Base-by-base conservation (phyloP, 2,113 vertebrate genomes). In the Daphoenositta chrysoptera region DNA sequence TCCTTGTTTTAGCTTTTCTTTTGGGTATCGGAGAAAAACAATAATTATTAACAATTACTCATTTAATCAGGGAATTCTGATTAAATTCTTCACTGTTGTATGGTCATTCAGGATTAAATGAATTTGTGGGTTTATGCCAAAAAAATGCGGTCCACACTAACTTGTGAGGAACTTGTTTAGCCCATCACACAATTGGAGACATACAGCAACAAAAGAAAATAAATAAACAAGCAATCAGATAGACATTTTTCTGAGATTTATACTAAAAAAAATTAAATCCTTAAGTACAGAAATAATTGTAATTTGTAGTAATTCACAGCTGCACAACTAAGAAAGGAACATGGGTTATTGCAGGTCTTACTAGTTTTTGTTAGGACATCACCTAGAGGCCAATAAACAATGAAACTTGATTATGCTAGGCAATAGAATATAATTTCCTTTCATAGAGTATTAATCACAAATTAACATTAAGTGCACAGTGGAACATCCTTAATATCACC, bases 401-500 rank as follows among this genome's bases (percentile, higher is more conserved):
- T 45, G 26, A 54, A 90, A 70, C 31, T 72, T 54, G 10, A 47
- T 83, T 68, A 80, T 37, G 10, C 3, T 51, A n/a, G 11, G 27
- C 40, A 79, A 54, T 2, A 33, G 22, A 79, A 78, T 26, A 75
- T 66, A 50, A 84, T 70, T 87, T 87, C 35, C 12, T 71, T 87
- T 82, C 40, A 53, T 31, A 31, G 4, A 37, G 17, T 89, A 89
- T 66, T 87, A 7, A 76, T 42, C 10, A 54, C 19, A 90, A 87
- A 79, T 57, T 70, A 87, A 65, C 6, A 44, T 53, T 61, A 89
- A 47, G 7, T 79, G 53, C 27, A 80, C 18, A 63, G 2, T 47
- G 12, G 12, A 35, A 71, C 0, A 0, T 64, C 37, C 12, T 65
- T 56, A 57, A 40, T n/a, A 70, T 4, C 9, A 57, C 3, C 7